Evolutionary conservation across 2,888 invertebrate species (phyloP), one percentile per base, ranked within the genome.

Genomic region (Panorpa germanica): DNA sequence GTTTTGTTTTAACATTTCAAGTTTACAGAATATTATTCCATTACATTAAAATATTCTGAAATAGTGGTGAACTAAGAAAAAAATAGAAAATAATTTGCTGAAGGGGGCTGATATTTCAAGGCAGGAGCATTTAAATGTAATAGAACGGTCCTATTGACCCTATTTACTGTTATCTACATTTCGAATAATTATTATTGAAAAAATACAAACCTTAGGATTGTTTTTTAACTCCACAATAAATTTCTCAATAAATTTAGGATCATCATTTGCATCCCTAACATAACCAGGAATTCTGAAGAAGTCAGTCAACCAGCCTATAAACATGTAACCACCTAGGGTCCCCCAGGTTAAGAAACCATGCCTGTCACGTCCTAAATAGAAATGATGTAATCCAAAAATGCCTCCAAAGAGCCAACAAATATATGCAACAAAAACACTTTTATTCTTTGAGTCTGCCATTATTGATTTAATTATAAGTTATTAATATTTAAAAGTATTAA

Each of bases 341-440:
- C 74, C 73, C 71, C 82, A 81, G 70, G 82, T 86, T 2, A 90
- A 61, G 47, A 93, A 81, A 0, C 85, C 93, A 43, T 95, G 95
- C 13, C 73, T 63, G 52, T 91, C 86, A 33, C 93, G 63, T 31
- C 73, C 67, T 37, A 95, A 58, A 53, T 95, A 95, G 44, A 93
- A 69, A 48, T 91, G 86, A 53, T 95, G 95, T 4, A 81, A 55
- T 1, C 93, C 93, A 40, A 85, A 73, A 42, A 81, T 53, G 4
- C 95, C 95, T 11, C 86, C 85, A 40, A 85, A 64, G 0, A 88
- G 45, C 91, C 91, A 95, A 22, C 76, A 55, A 2, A 90, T 35
- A 47, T 91, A 95, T 0, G 93, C 70, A 43, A 67, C 47, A 28
- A 74, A 46, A 7, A 71, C 49, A 2, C 70, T 73, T 46, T 74